Conservation (phyloP, 2,888 invertebrate genomes). For the Agrilus cyanescens region DNA sequence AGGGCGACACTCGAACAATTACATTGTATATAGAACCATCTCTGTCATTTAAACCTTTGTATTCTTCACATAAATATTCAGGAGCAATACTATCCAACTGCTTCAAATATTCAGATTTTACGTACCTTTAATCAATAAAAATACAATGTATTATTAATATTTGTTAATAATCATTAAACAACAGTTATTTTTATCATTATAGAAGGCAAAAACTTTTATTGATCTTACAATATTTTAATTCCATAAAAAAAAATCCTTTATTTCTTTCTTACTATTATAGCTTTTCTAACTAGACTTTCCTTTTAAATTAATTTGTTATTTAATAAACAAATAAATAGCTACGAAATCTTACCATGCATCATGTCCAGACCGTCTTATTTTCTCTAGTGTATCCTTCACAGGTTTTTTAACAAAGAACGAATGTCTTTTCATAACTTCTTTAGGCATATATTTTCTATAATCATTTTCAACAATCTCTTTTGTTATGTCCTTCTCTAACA, state of each 20-base stretch:
- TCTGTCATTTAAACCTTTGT: constrained; percentile 53
- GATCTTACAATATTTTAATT: too few species aligned
- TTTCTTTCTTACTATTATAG: too few species aligned
- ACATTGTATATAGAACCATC: constrained; percentile 58
- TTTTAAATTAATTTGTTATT: too few species aligned
- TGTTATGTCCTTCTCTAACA: constrained; percentile 59
- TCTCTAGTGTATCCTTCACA: constrained; percentile 52
- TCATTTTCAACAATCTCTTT: constrained; percentile 60
- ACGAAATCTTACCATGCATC: constrained; percentile 46
- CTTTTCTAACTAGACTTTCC: too few species aligned
- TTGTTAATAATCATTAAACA: too few species aligned
- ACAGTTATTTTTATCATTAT: too few species aligned
- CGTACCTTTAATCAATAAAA: constrained; percentile 37
- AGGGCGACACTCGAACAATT: constrained; percentile 51
- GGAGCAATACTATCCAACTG: constrained; percentile 70
- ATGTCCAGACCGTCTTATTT: constrained; percentile 45
- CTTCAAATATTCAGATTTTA: constrained; percentile 71
- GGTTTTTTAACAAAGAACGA: constrained; percentile 64
- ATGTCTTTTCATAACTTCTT: constrained; percentile 62
- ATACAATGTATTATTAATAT: constrained; percentile 5
- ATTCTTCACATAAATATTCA: constrained; percentile 69
- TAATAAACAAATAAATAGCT: too few species aligned
- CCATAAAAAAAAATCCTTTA: too few species aligned
- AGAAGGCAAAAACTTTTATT: too few species aligned
- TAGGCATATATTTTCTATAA: constrained; percentile 75